phyloP scores from a whole-genome alignment of 1,140 invertebrate genomes.

The Prorops nasuta region DNA sequence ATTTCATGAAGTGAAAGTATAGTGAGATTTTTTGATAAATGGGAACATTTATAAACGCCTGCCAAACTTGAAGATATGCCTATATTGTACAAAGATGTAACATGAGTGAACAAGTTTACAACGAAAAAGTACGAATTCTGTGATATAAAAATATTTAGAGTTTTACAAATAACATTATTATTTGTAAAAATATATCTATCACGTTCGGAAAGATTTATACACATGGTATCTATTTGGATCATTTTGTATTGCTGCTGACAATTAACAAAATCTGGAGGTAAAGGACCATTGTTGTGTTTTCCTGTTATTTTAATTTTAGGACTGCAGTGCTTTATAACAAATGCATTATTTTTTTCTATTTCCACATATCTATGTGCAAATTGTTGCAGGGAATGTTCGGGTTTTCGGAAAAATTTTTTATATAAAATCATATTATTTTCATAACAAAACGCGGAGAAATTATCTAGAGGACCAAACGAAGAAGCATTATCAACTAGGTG shows the following conservation, averaged over 20 bases:
- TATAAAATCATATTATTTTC: constrained; percentile 16
- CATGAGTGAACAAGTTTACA: no score
- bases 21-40: no score
- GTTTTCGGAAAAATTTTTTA: constrained; percentile 10
- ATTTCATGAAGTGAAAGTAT: no score
- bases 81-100: no score
- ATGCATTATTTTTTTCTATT: neutral
- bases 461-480: constrained; percentile 8
- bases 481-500: constrained; percentile 17
- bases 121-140: neutral
- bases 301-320: neutral
- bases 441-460: constrained; percentile 17
- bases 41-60: no score
- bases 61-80: no score
- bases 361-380: no score
- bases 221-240: neutral
- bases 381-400: constrained; percentile 9
- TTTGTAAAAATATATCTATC: neutral
- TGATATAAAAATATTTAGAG: neutral
- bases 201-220: neutral
- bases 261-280: neutral
- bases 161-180: neutral
- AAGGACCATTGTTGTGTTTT: neutral
- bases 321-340: neutral
- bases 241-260: neutral